A percentile compares a stretch with the other conserved stretches of the same genome.
Conservation (phyloP, 2,113 vertebrate species). For the Sinocyclocheilus anshuiensis region DNA sequence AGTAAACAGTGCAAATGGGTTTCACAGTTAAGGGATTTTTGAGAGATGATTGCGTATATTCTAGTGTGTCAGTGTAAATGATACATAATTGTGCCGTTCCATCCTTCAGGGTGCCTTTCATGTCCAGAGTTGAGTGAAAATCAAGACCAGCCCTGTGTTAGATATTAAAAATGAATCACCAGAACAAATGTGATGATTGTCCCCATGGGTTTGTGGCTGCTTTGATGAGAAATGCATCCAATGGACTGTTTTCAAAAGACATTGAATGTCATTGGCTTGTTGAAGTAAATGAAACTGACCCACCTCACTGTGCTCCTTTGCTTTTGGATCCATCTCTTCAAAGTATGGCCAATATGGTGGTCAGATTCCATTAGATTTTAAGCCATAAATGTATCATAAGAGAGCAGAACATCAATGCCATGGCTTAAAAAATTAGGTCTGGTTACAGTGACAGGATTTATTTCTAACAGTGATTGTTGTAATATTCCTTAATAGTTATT, state of each 20-base stretch:
- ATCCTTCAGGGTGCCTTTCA: neutral
- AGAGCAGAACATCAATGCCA: neutral
- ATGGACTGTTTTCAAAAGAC: conserved; percentile 37
- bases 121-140: neutral
- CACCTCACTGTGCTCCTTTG: conserved; percentile 53
- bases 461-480: neutral
- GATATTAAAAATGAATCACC: conserved; percentile 24
- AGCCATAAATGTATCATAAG: conserved; percentile 47
- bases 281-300: conserved; percentile 50
- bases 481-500: neutral
- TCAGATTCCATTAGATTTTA: conserved; percentile 59
- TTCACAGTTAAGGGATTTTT: conserved; percentile 15
- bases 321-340: conserved; percentile 58
- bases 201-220: conserved; percentile 8
- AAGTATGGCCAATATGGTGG: conserved; percentile 62
- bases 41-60: conserved; percentile 2
- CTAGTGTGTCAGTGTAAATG: neutral
- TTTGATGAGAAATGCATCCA: conserved; percentile 38
- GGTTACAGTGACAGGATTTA: neutral
- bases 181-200: conserved; percentile 41
- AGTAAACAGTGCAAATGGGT: conserved; percentile 16
- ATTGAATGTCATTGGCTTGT: conserved; percentile 20
- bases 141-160: conserved; percentile 27
- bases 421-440: neutral
- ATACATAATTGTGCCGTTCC: neutral